Conservation (phyloP, 2,888 invertebrate species). For the Mythimna vitellina region DNA sequence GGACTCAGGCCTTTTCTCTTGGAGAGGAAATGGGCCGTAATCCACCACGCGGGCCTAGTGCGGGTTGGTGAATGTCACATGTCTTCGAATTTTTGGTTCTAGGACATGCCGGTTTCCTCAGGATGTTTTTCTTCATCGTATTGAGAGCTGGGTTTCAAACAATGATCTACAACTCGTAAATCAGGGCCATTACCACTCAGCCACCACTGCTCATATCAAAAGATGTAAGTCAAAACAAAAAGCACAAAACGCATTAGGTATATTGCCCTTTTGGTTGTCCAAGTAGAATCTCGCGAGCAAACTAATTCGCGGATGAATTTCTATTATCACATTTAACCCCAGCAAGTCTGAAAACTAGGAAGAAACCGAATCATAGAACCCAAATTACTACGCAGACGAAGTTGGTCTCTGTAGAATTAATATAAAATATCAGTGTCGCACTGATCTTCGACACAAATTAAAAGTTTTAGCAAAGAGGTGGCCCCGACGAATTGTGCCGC, state of each 20-base stretch:
- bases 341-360: constrained; percentile 2
- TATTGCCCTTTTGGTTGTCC: too few relatives aligned
- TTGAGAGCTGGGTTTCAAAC: too few relatives aligned
- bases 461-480: constrained; percentile 78
- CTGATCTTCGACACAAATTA: constrained; percentile 79
- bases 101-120: too few relatives aligned
- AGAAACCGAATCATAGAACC: constrained; percentile 19
- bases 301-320: neutral
- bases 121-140: too few relatives aligned
- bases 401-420: constrained; percentile 56
- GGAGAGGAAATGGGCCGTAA: too few relatives aligned
- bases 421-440: constrained; percentile 71
- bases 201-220: neutral
- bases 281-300: neutral
- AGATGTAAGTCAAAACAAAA: neutral
- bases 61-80: too few relatives aligned
- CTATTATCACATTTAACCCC: neutral
- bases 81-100: too few relatives aligned
- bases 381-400: constrained; percentile 38
- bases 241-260: neutral
- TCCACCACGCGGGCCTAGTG: too few relatives aligned
- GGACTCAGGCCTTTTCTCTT: too few relatives aligned
- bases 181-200: too few relatives aligned
- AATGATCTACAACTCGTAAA: too few relatives aligned
- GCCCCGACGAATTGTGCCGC: constrained; percentile 74